Conservation (phyloP, 2,113 vertebrate species). For the Prionailurus bengalensis region DNA sequence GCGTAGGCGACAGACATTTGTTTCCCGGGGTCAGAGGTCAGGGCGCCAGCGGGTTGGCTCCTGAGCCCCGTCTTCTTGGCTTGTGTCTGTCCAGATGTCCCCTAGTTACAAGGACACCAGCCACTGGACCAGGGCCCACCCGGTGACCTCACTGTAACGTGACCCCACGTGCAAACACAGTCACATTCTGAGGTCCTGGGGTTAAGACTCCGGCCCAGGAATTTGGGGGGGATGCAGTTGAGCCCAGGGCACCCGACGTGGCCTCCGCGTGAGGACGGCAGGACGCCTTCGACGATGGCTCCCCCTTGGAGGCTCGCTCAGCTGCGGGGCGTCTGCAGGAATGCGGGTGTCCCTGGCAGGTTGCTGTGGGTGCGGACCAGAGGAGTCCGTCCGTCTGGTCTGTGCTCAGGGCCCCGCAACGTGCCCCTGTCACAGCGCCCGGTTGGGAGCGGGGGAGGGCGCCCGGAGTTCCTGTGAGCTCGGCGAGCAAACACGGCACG, state of each 20-base stretch:
- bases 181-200: not conserved
- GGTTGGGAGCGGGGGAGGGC: not conserved
- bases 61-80: not conserved
- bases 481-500: not conserved
- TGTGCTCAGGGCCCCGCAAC: not conserved
- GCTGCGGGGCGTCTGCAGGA: accelerated
- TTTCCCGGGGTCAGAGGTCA: not conserved
- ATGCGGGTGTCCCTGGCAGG: accelerated
- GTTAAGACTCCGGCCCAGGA: not conserved
- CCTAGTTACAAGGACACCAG: accelerated
- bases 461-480: not conserved
- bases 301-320: too few relatives aligned
- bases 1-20: accelerated
- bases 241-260: accelerated
- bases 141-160: accelerated
- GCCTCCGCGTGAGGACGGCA: accelerated
- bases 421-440: not conserved
- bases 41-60: not conserved
- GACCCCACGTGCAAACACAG: accelerated
- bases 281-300: accelerated
- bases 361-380: accelerated
- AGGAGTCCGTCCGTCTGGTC: too few relatives aligned
- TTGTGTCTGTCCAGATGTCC: not conserved
- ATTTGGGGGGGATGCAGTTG: not conserved
- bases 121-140: accelerated